Evolutionary conservation across 2,888 invertebrate species (phyloP), one percentile per base, ranked within the genome.

Genomic region (Dorcus parallelipipedus): DNA sequence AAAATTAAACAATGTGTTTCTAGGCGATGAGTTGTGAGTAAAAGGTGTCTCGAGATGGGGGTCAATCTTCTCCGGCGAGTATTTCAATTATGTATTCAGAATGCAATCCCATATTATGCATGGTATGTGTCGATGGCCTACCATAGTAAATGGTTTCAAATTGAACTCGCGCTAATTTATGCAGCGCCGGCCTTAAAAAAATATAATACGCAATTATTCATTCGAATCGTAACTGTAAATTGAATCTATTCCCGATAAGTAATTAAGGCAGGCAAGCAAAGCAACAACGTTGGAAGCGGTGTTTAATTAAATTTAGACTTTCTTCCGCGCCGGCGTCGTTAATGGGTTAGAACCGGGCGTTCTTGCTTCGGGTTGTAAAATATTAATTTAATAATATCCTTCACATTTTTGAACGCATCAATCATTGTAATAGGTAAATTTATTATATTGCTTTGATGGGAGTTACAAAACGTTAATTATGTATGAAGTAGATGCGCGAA

Each of bases 81-180:
- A 42, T 48, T n/a, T 54, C 53, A 56, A 61, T 61, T 59, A 61
- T 59, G 59, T 51, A 61, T 61, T 53, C 59, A 59, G 54, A 54
- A 52, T 61, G 56, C 48, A 61, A 55, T 56, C 54, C 56, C 56
- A 43, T 59, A 59, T 57, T 57, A 54, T 58, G 49, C 54, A 56
- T 47, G 59, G 54, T 56, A 59, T 59, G 54, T 52, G 56, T 55
- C 51, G 49, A 52, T 39, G 49, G 55, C 55, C 56, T 62, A 57
- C 51, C 62, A 62, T 59, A 59, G 59, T 43, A 56, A 61, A 43
- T 9, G 45, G 45, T 56, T n/a, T 45, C 45, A 42, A 42, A 33
- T 33, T 7, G 26, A 33, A 33, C 26, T 7, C 7, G 1, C 26
- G 26, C 26, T 33, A 33, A 33, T 33, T 33, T 33, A 33, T 33